These are phyloP conservation scores for Zygothrica quintamaculata DNA, from an alignment of 2,888 invertebrate genomes.

Conservation along the genomic window DNA sequence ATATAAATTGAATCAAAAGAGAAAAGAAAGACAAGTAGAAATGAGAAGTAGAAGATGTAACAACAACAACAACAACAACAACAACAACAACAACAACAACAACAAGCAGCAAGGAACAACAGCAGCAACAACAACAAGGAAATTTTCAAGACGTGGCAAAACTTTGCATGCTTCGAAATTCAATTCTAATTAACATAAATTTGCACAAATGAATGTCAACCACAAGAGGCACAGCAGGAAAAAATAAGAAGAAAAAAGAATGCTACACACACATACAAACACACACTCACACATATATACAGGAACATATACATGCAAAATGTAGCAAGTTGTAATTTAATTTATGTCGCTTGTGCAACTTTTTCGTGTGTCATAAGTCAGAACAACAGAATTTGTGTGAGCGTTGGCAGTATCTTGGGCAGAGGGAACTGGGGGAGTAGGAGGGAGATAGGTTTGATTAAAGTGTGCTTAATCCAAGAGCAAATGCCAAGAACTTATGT, in stretches of 20 bases:
- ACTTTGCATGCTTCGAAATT: slow-evolving; percentile 77
- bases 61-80: slow-evolving; percentile 10
- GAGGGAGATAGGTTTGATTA: slow-evolving; percentile 38
- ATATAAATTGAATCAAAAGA: slow-evolving; percentile 76
- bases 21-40: slow-evolving; percentile 47
- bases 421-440: too few species aligned
- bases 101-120: too few species aligned
- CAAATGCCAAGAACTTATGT: slow-evolving; percentile 40
- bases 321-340: slow-evolving; percentile 64
- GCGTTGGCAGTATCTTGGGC: too few species aligned
- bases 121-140: slow-evolving; percentile 7
- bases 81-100: slow-evolving; percentile 5
- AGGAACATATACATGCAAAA: slow-evolving; percentile 14
- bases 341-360: slow-evolving; percentile 73
- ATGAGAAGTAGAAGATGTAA: slow-evolving; percentile 12
- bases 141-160: slow-evolving; percentile 40
- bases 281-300: slow-evolving; percentile 4
- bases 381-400: slow-evolving; percentile 65
- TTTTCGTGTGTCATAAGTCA: slow-evolving; percentile 72
- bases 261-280: slow-evolving; percentile 17
- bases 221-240: slow-evolving; percentile 54
- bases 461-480: slow-evolving; percentile 56
- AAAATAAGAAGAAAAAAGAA: slow-evolving; percentile 21
- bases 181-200: slow-evolving; percentile 80
- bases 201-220: slow-evolving; percentile 80